Base-by-base conservation (phyloP, 2,797 vertebrate species). In the Potorous gilbertii region DNA sequence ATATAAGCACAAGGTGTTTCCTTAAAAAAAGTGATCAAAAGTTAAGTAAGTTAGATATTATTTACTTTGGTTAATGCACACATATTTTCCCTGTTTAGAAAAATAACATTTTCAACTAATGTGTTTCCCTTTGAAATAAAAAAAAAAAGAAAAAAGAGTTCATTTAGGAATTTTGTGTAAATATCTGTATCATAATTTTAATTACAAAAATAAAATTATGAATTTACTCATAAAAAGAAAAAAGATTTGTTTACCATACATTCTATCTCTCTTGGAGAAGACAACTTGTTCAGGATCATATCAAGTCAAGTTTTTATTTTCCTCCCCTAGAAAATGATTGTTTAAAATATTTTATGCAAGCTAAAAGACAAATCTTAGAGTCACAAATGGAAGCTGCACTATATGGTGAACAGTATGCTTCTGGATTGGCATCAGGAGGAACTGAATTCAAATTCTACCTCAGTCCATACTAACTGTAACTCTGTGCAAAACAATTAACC, bases 301-400 rank as follows among this genome's bases (percentile, higher is more conserved):
- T 96, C 95, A 97, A 91, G 92, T 97, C 93, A 97, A 81, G 56
- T 97, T 97, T 95, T 95, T n/a, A 90, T 94, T 96, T 96, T 96
- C 95, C 96, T 93, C 93, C 93, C 91, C 94, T 92, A 52, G 90
- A 91, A 96, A 96, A 94, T 90, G 0, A 90, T 93, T 40, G 97
- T 95, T 96, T 95, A 92, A 92, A 97, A 96, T 96, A 93, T 29
- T 90, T 97, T 97, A 98, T 98, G 97, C 97, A 97, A 95, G 21
- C 13, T 28, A 27, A 50, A 87, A 46, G 3, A 27, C 18, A 74
- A 74, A 46, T 81, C 18, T 6, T 81, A 81, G 2, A 50, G 40
- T 46, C 27, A 87, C 27, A 50, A 27, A 24, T 50, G 40, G 50
- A 87, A 50, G 10, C 21, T 87, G 40, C 40, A 46, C 50, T 87